phyloP scores from a whole-genome alignment of 2,888 invertebrate species.

The Poecilus cupreus region DNA sequence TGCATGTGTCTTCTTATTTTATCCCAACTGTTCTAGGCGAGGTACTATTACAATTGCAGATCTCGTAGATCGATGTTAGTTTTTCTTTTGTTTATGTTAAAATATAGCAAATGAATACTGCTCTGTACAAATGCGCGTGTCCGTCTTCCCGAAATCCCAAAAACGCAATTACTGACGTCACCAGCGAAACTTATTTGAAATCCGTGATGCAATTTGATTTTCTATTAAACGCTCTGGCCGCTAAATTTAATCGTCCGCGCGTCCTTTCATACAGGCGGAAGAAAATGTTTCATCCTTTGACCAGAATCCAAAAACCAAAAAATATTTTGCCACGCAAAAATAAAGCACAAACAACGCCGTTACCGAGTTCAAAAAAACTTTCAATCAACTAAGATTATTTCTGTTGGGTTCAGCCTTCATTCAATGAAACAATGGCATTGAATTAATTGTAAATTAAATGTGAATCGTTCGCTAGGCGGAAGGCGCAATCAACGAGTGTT shows the following conservation, averaged over 20 bases:
- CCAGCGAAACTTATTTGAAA: background rate
- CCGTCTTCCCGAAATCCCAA: no score
- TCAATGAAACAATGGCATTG: conserved; percentile 21
- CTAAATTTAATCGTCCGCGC: conserved; percentile 5
- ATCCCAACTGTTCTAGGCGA: no score
- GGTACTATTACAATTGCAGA: no score
- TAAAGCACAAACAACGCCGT: background rate
- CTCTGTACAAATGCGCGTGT: no score
- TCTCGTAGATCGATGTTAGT: no score
- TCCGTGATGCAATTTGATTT: conserved; percentile 26
- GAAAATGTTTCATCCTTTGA: conserved; percentile 10
- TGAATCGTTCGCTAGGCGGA: background rate
- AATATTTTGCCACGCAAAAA: conserved; percentile 4
- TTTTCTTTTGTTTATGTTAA: no score
- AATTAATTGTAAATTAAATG: conserved; percentile 6
- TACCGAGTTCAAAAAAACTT: conserved; percentile 10
- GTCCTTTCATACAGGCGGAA: conserved; percentile 31
- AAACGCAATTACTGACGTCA: background rate
- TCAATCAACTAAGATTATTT: background rate
- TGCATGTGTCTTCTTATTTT: no score
- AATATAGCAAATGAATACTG: no score
- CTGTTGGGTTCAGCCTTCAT: background rate
- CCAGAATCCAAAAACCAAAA: conserved; percentile 24
- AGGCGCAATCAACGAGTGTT: background rate
- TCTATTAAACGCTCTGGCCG: background rate